Conservation (phyloP, 1,140 invertebrate genomes). For the Amphibalanus amphitrite region DNA sequence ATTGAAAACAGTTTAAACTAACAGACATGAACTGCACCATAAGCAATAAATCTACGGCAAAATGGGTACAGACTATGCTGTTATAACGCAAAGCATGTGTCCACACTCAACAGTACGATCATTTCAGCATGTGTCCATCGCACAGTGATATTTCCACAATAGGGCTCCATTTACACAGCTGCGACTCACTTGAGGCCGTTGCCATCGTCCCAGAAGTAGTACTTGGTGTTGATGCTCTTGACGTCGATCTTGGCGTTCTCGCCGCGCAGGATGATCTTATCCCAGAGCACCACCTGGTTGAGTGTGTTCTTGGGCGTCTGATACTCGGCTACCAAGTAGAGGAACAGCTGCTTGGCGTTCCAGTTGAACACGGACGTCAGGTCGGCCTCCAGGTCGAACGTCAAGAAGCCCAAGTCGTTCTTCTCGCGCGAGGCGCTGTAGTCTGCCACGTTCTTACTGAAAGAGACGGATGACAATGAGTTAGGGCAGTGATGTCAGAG, state of each 20-base stretch:
- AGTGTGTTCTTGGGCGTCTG: constrained; percentile 68
- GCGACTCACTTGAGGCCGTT: constrained; percentile 70
- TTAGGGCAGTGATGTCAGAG: neutral
- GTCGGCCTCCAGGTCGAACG: constrained; percentile 64
- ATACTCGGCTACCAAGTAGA: constrained; percentile 95
- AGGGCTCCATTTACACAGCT: neutral
- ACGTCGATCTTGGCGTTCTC: constrained; percentile 81
- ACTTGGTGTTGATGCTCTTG: constrained; percentile 91
- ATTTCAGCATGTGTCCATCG: too few relatives aligned
- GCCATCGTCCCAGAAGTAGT: constrained; percentile 99
- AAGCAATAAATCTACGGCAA: too few relatives aligned
- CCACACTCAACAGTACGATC: too few relatives aligned
- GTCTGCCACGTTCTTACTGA: constrained; percentile 85
- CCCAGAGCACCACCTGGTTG: constrained; percentile 92
- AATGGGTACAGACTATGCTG: too few relatives aligned
- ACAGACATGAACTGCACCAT: too few relatives aligned
- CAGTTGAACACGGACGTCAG: constrained; percentile 88
- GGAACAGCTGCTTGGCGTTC: constrained; percentile 97
- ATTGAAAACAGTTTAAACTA: too few relatives aligned
- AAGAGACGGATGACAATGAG: constrained; percentile 23
- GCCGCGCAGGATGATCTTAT: constrained; percentile 89
- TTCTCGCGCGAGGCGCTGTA: constrained; percentile 83
- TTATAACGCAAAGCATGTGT: too few relatives aligned
- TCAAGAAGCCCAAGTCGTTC: constrained; percentile 87
- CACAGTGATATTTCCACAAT: neutral